phyloP scores from a whole-genome alignment of 2,113 vertebrate species.

The Pterocles orientalis region DNA sequence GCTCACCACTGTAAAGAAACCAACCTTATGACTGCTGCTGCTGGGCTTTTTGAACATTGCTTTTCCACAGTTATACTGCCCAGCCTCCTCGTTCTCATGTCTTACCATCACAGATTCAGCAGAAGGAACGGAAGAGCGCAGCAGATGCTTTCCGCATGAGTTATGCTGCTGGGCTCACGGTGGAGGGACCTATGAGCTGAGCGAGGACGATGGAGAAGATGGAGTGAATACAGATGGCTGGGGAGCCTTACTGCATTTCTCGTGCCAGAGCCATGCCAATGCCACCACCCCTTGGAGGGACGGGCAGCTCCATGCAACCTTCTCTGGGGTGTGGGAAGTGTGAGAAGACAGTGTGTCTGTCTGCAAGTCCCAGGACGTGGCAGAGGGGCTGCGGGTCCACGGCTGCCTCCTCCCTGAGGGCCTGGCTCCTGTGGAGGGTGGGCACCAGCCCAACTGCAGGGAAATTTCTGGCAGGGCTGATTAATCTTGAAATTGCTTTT shows the following conservation, averaged over 20 bases:
- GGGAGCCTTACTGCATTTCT: not conserved
- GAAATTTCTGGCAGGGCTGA: not conserved
- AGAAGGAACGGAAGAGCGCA: not conserved
- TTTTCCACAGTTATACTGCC: not conserved
- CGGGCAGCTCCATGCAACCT: fast-evolving
- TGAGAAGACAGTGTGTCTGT: not conserved
- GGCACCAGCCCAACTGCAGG: not conserved
- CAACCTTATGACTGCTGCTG: not conserved
- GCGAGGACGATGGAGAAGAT: not conserved
- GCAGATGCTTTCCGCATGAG: not conserved
- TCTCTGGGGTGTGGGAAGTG: not conserved
- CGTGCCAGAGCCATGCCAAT: not conserved
- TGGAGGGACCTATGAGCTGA: fast-evolving
- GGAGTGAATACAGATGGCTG: fast-evolving
- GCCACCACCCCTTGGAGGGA: not conserved
- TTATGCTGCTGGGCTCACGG: fast-evolving
- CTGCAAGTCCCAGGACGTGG: not conserved
- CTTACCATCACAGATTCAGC: not conserved
- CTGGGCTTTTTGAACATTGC: not conserved
- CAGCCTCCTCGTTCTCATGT: not conserved
- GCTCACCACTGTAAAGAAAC: not conserved
- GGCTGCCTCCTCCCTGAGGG: fast-evolving
- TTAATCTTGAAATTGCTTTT: not conserved
- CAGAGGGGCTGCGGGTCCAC: not conserved
- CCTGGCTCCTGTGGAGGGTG: not conserved